A percentile compares a stretch with the other conserved stretches of the same genome.
Conservation (phyloP, 1,140 invertebrate species). For the Lasaia peninsularis region DNA sequence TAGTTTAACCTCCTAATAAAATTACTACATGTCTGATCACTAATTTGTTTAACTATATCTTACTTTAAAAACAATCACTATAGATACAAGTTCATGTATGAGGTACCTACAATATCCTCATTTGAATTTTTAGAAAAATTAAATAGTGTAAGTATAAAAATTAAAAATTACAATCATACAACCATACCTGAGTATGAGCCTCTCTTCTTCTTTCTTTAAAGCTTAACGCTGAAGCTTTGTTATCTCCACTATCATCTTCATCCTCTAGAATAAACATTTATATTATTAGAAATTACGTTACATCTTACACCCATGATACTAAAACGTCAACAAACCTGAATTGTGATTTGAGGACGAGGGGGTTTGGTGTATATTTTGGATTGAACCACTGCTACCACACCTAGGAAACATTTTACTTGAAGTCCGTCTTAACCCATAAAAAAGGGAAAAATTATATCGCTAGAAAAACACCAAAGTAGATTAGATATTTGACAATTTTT, state of each 20-base stretch:
- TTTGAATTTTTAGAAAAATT: background rate
- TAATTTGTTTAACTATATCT: no score
- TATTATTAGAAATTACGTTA: no score
- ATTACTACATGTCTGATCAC: no score
- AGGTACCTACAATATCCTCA: no score
- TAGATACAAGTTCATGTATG: no score
- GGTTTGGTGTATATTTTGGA: conserved; percentile 81
- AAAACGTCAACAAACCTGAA: conserved; percentile 79
- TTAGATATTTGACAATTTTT: background rate
- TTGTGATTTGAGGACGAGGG: conserved; percentile 92
- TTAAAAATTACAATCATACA: background rate
- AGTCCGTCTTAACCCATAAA: background rate
- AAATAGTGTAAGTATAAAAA: background rate
- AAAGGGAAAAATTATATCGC: conserved; percentile 8
- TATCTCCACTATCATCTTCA: conserved; percentile 89
- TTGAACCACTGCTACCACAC: conserved; percentile 89
- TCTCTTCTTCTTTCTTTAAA: conserved; percentile 96
- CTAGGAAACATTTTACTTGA: conserved; percentile 82
- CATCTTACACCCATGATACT: background rate
- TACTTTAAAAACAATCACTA: no score
- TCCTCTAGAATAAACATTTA: conserved; percentile 82
- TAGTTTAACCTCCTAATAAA: no score
- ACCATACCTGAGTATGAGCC: conserved; percentile 93
- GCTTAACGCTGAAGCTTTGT: conserved; percentile 87
- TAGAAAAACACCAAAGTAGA: no score